Evolutionary conservation across 2,797 vertebrate genomes (phyloP).

Genomic region (Merluccius polli): DNA sequence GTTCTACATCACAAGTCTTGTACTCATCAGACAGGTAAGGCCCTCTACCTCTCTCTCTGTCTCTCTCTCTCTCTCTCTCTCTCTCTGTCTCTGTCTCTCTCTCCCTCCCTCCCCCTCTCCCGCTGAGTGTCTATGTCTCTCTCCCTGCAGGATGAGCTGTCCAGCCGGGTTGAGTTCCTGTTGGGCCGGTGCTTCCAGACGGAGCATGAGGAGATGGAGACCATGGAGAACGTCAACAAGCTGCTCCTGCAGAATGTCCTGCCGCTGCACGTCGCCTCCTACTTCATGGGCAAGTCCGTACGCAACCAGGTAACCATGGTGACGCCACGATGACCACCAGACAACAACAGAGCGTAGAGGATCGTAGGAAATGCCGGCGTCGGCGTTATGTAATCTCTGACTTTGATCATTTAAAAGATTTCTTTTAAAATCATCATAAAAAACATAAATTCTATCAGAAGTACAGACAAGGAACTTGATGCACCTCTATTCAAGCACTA

Average conservation of each 20-base stretch:
- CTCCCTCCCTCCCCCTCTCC: not conserved
- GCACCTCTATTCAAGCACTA: too few relatives aligned
- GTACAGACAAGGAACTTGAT: too few relatives aligned
- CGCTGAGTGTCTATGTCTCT: not conserved
- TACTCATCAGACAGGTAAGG: conserved; percentile 82
- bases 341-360: not conserved
- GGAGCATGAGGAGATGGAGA: conserved; percentile 85
- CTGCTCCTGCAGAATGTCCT: conserved; percentile 86
- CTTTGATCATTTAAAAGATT: too few relatives aligned
- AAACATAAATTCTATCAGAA: too few relatives aligned
- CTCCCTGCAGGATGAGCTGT: conserved; percentile 78
- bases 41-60: not conserved
- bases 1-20: conserved; percentile 81
- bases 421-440: too few relatives aligned
- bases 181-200: conserved; percentile 78
- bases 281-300: conserved; percentile 82
- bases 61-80: not conserved
- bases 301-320: conserved; percentile 74
- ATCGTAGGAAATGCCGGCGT: not conserved
- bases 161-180: conserved; percentile 84
- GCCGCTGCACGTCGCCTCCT: conserved; percentile 79
- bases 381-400: too few relatives aligned
- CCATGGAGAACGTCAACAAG: conserved; percentile 83
- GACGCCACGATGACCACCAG: not conserved
- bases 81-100: not conserved